Evolutionary conservation across 1,140 invertebrate genomes (phyloP).

Genomic region (Pentalonia nigronervosa): DNA sequence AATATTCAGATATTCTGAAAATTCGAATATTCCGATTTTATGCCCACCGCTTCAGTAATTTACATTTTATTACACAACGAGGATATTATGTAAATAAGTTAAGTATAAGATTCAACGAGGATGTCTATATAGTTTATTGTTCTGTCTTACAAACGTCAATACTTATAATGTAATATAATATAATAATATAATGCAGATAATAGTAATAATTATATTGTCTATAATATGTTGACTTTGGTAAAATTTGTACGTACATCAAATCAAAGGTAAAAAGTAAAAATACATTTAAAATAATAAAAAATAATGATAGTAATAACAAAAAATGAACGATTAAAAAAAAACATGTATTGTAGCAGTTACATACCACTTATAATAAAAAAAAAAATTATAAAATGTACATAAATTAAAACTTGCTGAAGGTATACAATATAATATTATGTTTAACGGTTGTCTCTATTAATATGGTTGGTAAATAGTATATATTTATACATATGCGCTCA

Average conservation of each 20-base stretch:
- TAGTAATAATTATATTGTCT: not conserved
- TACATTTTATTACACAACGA: no score
- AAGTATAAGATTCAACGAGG: not conserved
- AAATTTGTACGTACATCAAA: conserved; percentile 35
- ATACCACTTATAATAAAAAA: not conserved
- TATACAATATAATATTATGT: conserved; percentile 4
- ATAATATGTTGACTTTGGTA: conserved; percentile 37
- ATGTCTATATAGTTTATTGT: not conserved
- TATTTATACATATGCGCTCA: not conserved
- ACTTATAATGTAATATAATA: no score
- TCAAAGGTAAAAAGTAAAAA: conserved; percentile 4
- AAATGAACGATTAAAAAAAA: not conserved
- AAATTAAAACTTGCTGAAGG: not conserved
- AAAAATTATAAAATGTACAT: not conserved
- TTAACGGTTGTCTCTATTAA: not conserved
- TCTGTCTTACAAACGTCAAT: not conserved
- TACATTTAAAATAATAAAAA: not conserved
- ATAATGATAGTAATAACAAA: conserved; percentile 11
- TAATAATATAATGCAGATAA: not conserved
- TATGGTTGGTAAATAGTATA: no score
- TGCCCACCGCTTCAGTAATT: no score
- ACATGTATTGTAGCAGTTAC: not conserved
- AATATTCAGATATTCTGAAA: no score
- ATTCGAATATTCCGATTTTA: no score
- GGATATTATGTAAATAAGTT: no score